A percentile compares a stretch with the other conserved stretches of the same genome.
phyloP scores from a whole-genome alignment of 2,888 invertebrate species.

The Corbicula japonica region DNA sequence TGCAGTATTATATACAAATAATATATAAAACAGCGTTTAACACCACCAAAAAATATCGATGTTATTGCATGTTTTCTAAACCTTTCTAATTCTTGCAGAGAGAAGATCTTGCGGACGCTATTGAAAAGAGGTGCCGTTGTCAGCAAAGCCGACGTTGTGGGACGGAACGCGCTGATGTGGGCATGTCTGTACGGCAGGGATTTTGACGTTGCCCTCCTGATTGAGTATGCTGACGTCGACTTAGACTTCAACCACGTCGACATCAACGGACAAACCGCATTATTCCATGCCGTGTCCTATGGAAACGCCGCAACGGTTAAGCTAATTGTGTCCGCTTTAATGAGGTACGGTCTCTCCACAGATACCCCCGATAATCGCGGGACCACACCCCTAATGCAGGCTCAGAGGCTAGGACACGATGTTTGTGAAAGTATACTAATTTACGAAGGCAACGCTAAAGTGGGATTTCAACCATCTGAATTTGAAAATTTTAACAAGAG shows the following conservation, averaged over 20 bases:
- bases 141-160: slow-evolving; percentile 67
- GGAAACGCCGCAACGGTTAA: slow-evolving; percentile 76
- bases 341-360: slow-evolving; percentile 63
- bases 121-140: slow-evolving; percentile 67
- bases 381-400: slow-evolving; percentile 73
- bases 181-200: slow-evolving; percentile 72
- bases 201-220: slow-evolving; percentile 62
- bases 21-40: too few relatives aligned
- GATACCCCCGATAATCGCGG: slow-evolving; percentile 68
- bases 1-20: too few relatives aligned
- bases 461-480: slow-evolving; percentile 57
- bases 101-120: slow-evolving; percentile 64
- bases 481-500: slow-evolving; percentile 55
- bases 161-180: slow-evolving; percentile 72
- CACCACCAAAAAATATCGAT: too few relatives aligned
- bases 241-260: slow-evolving; percentile 70
- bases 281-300: slow-evolving; percentile 72
- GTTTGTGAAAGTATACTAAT: slow-evolving; percentile 73
- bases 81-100: too few relatives aligned
- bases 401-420: slow-evolving; percentile 69
- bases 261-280: slow-evolving; percentile 72
- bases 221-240: slow-evolving; percentile 71
- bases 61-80: too few relatives aligned
- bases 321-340: slow-evolving; percentile 64
- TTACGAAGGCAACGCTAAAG: slow-evolving; percentile 69